Evolutionary conservation across 1,140 invertebrate genomes (phyloP).

Genomic region (Coelopa frigida): DNA sequence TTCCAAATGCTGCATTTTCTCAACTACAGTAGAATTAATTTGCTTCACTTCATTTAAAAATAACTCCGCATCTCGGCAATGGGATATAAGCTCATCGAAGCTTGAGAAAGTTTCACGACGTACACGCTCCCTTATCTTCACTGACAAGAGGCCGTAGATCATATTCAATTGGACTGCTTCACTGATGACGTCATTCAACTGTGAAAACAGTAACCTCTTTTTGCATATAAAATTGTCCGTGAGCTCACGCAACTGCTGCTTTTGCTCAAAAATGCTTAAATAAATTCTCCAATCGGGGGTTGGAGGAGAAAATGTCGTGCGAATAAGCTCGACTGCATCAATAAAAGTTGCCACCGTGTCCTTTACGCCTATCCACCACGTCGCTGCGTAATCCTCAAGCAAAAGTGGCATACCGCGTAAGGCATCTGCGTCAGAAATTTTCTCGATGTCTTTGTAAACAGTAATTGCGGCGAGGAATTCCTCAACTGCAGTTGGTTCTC

Average conservation of each 20-base stretch:
- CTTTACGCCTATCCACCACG: slow-evolving; percentile 23
- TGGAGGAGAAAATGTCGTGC: slow-evolving; percentile 4
- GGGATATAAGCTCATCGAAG: neutral
- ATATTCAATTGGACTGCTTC: slow-evolving; percentile 6
- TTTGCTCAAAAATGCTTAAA: slow-evolving; percentile 11
- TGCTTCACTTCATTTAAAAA: neutral
- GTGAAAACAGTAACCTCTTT: neutral
- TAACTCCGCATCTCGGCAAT: slow-evolving; percentile 4
- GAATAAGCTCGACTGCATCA: slow-evolving; percentile 6
- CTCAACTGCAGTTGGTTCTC: slow-evolving; percentile 9
- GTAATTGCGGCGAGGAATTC: slow-evolving; percentile 6
- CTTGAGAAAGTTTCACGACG: neutral
- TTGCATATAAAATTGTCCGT: slow-evolving; percentile 7
- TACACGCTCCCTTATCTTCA: neutral
- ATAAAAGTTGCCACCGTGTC: slow-evolving; percentile 8
- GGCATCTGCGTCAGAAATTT: slow-evolving; percentile 17
- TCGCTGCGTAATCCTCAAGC: slow-evolving; percentile 17
- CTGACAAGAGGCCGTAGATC: slow-evolving; percentile 4
- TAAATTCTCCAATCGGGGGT: slow-evolving; percentile 10
- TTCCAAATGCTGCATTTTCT: too few species aligned
- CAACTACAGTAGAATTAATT: too few species aligned
- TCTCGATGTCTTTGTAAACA: slow-evolving; percentile 14
- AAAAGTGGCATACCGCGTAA: slow-evolving; percentile 20
- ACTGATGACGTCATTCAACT: neutral
- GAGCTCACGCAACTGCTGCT: slow-evolving; percentile 7